A percentile compares a stretch with the other conserved stretches of the same genome.
These are phyloP conservation scores for Drosophila azteca DNA, from an alignment of 1,140 invertebrate species.

Conservation along the genomic window DNA sequence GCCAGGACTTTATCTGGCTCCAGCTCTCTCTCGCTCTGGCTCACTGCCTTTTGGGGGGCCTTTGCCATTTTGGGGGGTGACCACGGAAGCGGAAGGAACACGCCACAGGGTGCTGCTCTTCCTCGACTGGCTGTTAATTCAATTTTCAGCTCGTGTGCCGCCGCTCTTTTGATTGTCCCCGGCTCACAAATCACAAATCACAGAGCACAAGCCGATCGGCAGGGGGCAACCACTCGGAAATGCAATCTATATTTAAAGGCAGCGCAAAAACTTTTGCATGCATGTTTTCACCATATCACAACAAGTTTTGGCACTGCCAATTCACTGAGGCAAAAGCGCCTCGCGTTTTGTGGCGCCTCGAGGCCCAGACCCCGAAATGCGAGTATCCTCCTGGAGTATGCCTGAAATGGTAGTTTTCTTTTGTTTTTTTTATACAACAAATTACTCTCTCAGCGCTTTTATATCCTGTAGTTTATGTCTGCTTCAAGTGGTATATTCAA, in stretches of 20 bases:
- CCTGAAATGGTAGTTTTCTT: slow-evolving; percentile 49
- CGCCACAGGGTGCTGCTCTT: not conserved
- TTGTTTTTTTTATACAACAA: slow-evolving; percentile 4
- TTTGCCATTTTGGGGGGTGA: slow-evolving; percentile 9
- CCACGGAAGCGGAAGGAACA: slow-evolving; percentile 62
- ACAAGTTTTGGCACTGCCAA: slow-evolving; percentile 37
- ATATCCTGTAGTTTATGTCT: slow-evolving; percentile 8
- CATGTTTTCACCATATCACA: not conserved
- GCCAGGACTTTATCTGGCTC: too few relatives aligned
- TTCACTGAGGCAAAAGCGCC: slow-evolving; percentile 26
- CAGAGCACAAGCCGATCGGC: not conserved
- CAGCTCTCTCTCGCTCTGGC: too few relatives aligned
- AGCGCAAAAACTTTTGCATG: slow-evolving; percentile 52
- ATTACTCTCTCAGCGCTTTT: not conserved
- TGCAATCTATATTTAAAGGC: slow-evolving; percentile 49
- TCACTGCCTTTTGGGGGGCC: not conserved
- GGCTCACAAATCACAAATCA: slow-evolving; percentile 5
- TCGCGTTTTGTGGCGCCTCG: not conserved
- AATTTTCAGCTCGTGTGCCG: slow-evolving; percentile 53
- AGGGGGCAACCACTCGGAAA: slow-evolving; percentile 27
- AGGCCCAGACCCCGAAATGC: slow-evolving; percentile 5
- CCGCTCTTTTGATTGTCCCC: slow-evolving; percentile 16
- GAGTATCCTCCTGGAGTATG: slow-evolving; percentile 33
- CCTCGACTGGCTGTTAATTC: slow-evolving; percentile 47
- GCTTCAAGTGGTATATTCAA: too few relatives aligned